phyloP scores from a whole-genome alignment of 1,140 invertebrate species.

The Cyphomyrmex costatus region DNA sequence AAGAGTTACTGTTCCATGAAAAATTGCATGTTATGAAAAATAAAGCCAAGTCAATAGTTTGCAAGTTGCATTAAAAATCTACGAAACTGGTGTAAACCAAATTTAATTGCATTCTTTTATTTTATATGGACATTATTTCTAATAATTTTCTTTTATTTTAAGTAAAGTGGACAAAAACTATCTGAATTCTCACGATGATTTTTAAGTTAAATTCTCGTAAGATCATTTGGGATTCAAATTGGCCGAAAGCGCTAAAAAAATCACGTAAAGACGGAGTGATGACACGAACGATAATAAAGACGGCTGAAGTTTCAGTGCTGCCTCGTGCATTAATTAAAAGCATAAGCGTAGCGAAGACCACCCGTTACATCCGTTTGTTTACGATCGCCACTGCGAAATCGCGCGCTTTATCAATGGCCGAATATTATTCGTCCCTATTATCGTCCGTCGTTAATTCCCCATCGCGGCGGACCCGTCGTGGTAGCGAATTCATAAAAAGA shows the following conservation, averaged over 20 bases:
- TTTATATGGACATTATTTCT: not conserved
- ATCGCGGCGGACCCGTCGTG: constrained; percentile 1
- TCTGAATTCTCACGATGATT: not conserved
- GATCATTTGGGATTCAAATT: constrained; percentile 3
- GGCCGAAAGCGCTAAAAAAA: constrained; percentile 15
- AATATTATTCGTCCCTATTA: constrained; percentile 50
- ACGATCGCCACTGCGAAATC: constrained; percentile 46
- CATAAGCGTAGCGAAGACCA: constrained; percentile 12
- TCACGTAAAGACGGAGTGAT: not conserved
- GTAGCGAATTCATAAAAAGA: constrained; percentile 61
- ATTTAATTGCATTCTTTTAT: not conserved
- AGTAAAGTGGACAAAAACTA: not conserved
- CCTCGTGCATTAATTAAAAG: constrained; percentile 36
- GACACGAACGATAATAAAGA: constrained; percentile 29
- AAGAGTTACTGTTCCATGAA: not conserved
- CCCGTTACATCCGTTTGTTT: constrained; percentile 66
- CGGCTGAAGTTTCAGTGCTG: not conserved
- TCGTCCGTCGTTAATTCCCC: constrained; percentile 42
- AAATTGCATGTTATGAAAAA: not conserved
- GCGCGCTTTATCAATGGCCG: constrained; percentile 46
- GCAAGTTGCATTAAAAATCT: constrained; percentile 6
- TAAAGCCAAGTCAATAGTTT: not conserved
- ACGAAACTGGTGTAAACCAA: not conserved
- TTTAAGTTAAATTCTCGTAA: constrained; percentile 18
- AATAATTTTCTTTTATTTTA: not conserved